Base-by-base conservation (phyloP, 2,888 invertebrate genomes). In the Hymenopus coronatus region DNA sequence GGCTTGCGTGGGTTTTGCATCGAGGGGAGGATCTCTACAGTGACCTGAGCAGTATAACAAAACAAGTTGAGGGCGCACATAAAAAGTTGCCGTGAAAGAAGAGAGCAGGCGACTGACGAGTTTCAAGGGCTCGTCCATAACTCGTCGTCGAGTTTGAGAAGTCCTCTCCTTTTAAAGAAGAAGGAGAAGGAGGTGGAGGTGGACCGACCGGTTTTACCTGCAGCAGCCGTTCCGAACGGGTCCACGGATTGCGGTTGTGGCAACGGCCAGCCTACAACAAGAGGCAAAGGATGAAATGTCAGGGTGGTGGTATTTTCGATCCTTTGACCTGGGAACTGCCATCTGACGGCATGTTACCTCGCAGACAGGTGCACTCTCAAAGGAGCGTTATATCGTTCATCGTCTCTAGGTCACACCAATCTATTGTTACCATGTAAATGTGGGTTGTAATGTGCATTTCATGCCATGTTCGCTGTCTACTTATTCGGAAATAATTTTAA, bases 281-380 rank as follows among this genome's bases (percentile, higher is more conserved):
- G 85, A 85, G 85, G 54, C 54, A 54, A 85, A 85, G 85, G 85
- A 85, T 85, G 54, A 85, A 85, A 27, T 85, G 85, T 85, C 85
- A 85, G 33, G 85, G 46, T 46, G 85, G 14, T 15, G 46, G 14
- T 85, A 20, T 54, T 54, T 54, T 54, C 54, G 54, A 54, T 54
- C 54, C 54, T 54, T 70, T 20, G 20, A 70, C 20, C 54, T 70
- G 54, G 20, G 54, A 70, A 70, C 54, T 70, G 54, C 54, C 54
- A 70, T 70, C 54, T 70, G 54, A 70, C 54, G 25, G 54, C 54
- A 20, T 20, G 54, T 70, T 20, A 20, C 20, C 54, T 40, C 54
- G 1, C 20, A 15, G 20, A 20, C 54, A 54, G 54, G 54, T 54
- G 54, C 54, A 54, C 15, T 20, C 14, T 54, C 54, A 54, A 54